Evolutionary conservation across 2,888 invertebrate species (phyloP), one percentile per base, ranked within the genome.

Genomic region (Hyposoter didymator): DNA sequence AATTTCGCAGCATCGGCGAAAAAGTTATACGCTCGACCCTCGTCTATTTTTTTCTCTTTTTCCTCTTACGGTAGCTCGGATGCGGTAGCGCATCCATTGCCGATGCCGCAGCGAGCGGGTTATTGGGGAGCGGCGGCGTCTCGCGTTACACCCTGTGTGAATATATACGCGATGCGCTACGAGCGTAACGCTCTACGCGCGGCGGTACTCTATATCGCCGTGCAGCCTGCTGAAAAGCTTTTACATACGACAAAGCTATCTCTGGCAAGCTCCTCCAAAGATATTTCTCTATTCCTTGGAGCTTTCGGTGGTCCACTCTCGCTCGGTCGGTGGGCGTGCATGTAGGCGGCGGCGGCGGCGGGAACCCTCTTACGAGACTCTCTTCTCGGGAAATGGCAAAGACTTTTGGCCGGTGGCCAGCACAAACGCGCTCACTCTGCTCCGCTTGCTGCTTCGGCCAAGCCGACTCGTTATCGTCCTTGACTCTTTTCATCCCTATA

Each of bases 371-470:
- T 35, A 52, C 80, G 69, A 35, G 69, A n/a, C n/a, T 47, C 28
- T 49, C 14, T 32, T 7, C 52, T 62, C 43, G 62, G 43, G 55
- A 59, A 59, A 55, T 83, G 78, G 84, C 79, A 84, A 85, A 87
- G 79, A 85, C 72, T 87, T 87, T 78, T 87, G 84, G 86, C 76
- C 39, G 19, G 6, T 74, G 43, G 84, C 87, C 87, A 87, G 69
- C 62, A 52, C 69, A 47, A n/a, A 79, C 49, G 52, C 82, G 64
- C 66, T 35, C 35, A 35, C 35, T 8, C 39, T 39, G 8, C 0
- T 10, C 49, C 62, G 69, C 70, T 45, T 73, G 43, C 52, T 73
- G 43, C 52, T 55, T 78, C 81, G 45, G 80, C 39, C 0, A 84
- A 84, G 76, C 73, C 32, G 69, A 79, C 84, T 85, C 84, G 76